Evolutionary conservation across 2,797 vertebrate genomes (phyloP), one percentile per base, ranked within the genome.

Genomic region (Acanthopagrus latus): DNA sequence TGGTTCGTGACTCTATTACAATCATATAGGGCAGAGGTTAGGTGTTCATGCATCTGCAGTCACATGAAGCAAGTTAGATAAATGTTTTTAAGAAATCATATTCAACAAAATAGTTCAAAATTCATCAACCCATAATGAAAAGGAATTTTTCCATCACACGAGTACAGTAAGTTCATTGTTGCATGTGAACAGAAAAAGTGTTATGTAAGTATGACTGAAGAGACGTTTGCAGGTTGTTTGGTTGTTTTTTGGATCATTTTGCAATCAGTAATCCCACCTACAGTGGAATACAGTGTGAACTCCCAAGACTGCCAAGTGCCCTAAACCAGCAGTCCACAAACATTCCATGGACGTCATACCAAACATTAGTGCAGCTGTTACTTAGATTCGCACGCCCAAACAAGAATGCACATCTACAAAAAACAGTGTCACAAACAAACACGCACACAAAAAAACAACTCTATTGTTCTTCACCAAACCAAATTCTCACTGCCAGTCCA

Each of bases 351-450:
- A 65, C 0, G 5, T 66, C 52, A 70, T 48, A 17, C 20, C 43
- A 58, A 52, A 83, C 14, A 81, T 57, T 73, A 74, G 60, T 14
- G n/a, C 63, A 83, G 54, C 58, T 70, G 29, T 52, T 18, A 47
- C 50, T 69, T 55, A 38, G 41, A 59, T 43, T 51, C 72, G 2
- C 33, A 60, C 69, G 66, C 38, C 56, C 71, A 66, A 48, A 48
- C 55, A 65, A 44, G 7, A 72, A 21, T 27, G 11, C 1, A 64
- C 2, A 11, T 9, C 55, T 11, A 38, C 14, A 57, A 9, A 55
- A 55, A 27, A 66, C 25, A 55, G 57, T 43, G n/a, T 43, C 20
- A 71, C 20, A 62, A 67, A 46, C 13, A 56, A 69, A 66, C 41
- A 41, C 43, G 70, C 16, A 38, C 5, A 33, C 2, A 74, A n/a